phyloP scores from a whole-genome alignment of 2,797 vertebrate species.

The Eupleurogrammus muticus region DNA sequence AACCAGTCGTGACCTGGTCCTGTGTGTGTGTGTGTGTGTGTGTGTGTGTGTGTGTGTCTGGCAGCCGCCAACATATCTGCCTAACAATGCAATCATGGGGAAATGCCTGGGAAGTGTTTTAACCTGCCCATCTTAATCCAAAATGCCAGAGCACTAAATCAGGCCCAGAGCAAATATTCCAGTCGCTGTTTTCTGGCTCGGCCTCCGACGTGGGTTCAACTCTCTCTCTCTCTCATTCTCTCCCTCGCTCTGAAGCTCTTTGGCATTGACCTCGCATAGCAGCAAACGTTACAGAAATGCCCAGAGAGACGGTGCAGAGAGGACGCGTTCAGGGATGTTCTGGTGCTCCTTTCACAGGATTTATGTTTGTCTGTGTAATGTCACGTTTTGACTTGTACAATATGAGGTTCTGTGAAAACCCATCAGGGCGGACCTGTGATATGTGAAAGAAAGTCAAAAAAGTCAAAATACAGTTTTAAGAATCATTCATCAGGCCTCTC shows the following conservation, averaged over 20 bases:
- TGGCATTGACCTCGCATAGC: conserved; percentile 64
- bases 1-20: no score
- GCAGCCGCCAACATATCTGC: conserved; percentile 48
- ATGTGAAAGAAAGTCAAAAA: no score
- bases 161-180: conserved; percentile 67
- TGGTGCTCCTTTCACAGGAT: no score
- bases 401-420: no score
- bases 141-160: conserved; percentile 73
- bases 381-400: no score
- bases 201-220: conserved; percentile 49
- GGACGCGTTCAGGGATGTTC: no score
- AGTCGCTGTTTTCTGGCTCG: conserved; percentile 63
- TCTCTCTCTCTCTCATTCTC: conserved; percentile 34
- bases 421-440: no score
- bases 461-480: no score
- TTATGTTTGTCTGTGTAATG: no score
- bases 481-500: no score
- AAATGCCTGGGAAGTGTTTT: conserved; percentile 78
- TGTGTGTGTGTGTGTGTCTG: conserved; percentile 49
- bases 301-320: no score
- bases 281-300: conserved; percentile 61
- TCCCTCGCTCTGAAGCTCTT: conserved; percentile 60
- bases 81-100: conserved; percentile 60
- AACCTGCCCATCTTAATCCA: conserved; percentile 76
- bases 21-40: no score